Evolutionary conservation across 1,140 invertebrate species (phyloP), one percentile per base, ranked within the genome.

Genomic region (Platyura marginata): DNA sequence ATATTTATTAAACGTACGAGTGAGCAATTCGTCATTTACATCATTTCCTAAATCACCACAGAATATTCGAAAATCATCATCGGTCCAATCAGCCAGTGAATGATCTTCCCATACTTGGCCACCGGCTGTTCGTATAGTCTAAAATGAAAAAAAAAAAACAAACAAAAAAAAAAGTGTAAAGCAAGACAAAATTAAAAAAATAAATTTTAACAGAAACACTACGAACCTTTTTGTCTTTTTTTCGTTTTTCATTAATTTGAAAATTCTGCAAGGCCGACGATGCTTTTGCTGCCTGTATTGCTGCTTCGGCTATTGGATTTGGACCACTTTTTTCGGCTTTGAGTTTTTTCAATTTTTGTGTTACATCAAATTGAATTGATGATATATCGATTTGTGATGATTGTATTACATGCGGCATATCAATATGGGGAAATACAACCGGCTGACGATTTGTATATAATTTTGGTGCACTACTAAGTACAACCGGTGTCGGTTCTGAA

Each of bases 1-100:
- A 67, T 88, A 99, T 59, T 93, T 92, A 51, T 83, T 84, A 55
- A 99, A 99, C 1, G 92, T 93, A 51, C 93, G 68, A 0, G 68
- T 75, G 9, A 99, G 65, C 38, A 94, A 74, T 61, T 98, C 95
- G 56, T 99, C 95, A 0, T 92, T 98, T 1, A 98, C 94, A 65
- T 98, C 95, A 63, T 98, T 98, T 3, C 96, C 96, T 5, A 99
- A 68, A 72, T 99, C 96, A 25, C 96, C 96, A 62, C 93, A 97
- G 63, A 99, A 99, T 60, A 99, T 83, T 47, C 95, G 69, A 62
- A 95, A 98, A 68, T 98, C 95, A 71, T 95, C 90, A 55, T 86
- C 79, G 41, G 89, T 81, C 92, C 92, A 98, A 53, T 97, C 93
- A 11, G 75, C 56, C 19, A 98, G 62, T 0, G 87, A 87, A 32